Percentiles rank a stretch among this genome's conserved stretches.
These are phyloP conservation scores for Eira barbara DNA, from an alignment of 2,113 vertebrate species.

Conservation along the genomic window DNA sequence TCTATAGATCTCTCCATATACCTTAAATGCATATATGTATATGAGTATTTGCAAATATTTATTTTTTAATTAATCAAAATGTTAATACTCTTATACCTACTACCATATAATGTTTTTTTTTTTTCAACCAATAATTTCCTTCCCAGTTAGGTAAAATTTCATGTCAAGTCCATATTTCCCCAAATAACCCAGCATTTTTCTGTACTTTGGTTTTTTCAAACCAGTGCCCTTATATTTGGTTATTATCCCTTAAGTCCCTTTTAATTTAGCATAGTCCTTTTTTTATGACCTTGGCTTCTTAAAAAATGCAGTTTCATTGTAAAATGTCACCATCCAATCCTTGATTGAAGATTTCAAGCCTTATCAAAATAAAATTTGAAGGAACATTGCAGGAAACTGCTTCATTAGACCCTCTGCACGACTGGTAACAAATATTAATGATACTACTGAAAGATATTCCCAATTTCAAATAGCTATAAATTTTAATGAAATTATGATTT, in stretches of 20 bases:
- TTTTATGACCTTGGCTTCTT: conserved; percentile 3
- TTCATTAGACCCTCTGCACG: conserved; percentile 67
- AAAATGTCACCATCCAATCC: conserved; percentile 73
- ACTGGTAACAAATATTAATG: conserved; percentile 74
- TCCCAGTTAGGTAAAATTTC: conserved; percentile 11
- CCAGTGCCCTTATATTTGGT: neutral
- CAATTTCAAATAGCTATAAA: conserved; percentile 61
- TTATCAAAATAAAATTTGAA: conserved; percentile 78
- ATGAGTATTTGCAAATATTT: neutral
- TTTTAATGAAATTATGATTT: conserved; percentile 61
- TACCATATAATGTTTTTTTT: neutral
- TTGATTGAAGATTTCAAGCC: conserved; percentile 76
- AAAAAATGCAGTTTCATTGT: conserved; percentile 33
- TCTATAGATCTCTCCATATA: neutral
- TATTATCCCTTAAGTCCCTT: conserved; percentile 29
- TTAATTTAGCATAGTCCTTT: conserved; percentile 31
- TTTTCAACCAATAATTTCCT: conserved; percentile 23
- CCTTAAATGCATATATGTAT: neutral
- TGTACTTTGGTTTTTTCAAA: neutral
- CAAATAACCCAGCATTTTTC: neutral
- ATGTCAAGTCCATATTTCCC: neutral
- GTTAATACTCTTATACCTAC: neutral
- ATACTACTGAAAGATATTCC: conserved; percentile 75
- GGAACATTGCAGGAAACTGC: conserved; percentile 57
- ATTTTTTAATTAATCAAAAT: conserved; percentile 31